Evolutionary conservation across 2,888 invertebrate genomes (phyloP), one percentile per base, ranked within the genome.

Genomic region (Microplitis manilae): DNA sequence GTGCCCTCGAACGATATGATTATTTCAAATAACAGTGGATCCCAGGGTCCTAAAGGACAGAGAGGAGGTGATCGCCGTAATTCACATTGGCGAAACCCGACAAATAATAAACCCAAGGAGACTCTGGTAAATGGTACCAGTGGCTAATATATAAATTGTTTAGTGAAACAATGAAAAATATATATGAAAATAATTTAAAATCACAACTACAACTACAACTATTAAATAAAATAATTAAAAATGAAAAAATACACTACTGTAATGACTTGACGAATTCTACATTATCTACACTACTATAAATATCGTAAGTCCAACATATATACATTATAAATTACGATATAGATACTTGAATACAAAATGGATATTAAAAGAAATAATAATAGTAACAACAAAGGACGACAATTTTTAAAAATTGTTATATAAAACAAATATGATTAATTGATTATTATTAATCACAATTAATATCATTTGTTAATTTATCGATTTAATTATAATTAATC

Each of bases 41-140:
- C 87, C 75, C 87, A 88, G 80, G 89, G 88, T 59, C 77, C 73
- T 13, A 50, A 50, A 50, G 65, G 65, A 30, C 88, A 88, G 15
- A 90, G 90, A 64, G 90, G 90, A 68, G 84, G 90, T 79, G 90
- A 90, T 75, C 86, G 85, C 73, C 86, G 90, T 80, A 80, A 85
- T 78, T 89, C 89, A 79, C 88, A 85, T 80, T 80, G 87, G 74
- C 88, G 90, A 79, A 87, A 88, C 79, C 89, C 85, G 79, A 89
- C 85, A 87, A 91, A 91, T 86, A 90, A 90, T 87, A 92, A 93
- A 90, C 91, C 92, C 84, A 93, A 93, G 85, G 93, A 93, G 90
- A 91, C 93, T 88, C 91, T 94, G 90, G 92, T 94, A 83, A 94
- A 94, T 90, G 94, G 94, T 91, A 92, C 94, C 86, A 90, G 90